Evolutionary conservation across 1,140 invertebrate genomes (phyloP).

Genomic region (Theocolax elegans): DNA sequence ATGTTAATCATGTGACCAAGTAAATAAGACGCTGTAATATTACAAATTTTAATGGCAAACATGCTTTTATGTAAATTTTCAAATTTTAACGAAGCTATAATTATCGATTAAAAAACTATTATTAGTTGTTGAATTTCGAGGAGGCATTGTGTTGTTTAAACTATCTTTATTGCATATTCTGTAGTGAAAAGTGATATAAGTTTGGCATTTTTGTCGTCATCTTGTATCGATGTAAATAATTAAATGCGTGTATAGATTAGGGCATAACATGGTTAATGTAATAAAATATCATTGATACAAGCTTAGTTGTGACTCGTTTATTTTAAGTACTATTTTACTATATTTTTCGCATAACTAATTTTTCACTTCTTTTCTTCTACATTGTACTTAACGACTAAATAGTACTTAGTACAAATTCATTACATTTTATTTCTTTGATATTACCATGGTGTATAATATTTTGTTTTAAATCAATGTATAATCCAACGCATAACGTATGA

Average conservation of each 20-base stretch:
- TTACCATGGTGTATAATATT: no score
- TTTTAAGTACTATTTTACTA: background rate
- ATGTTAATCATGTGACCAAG: no score
- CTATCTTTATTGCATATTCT: slow-evolving; percentile 8
- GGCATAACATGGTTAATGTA: slow-evolving; percentile 36
- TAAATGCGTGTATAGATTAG: slow-evolving; percentile 41
- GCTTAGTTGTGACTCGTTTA: slow-evolving; percentile 15
- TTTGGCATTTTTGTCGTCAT: slow-evolving; percentile 37
- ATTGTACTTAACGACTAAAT: no score
- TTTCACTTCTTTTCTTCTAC: no score
- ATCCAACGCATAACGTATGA: no score
- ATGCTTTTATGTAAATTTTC: no score
- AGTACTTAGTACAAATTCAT: no score
- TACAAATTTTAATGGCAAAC: no score
- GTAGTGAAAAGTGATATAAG: slow-evolving; percentile 33
- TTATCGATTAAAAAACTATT: background rate
- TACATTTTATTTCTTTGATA: no score
- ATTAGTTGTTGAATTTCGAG: background rate
- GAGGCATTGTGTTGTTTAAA: slow-evolving; percentile 6
- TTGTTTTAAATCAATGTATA: no score
- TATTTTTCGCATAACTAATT: background rate
- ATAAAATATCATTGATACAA: slow-evolving; percentile 42
- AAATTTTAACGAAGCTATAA: no score
- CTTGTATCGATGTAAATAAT: slow-evolving; percentile 43
- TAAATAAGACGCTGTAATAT: no score